Conservation (phyloP, 2,888 invertebrate genomes). For the Andrena haemorrhoa region DNA sequence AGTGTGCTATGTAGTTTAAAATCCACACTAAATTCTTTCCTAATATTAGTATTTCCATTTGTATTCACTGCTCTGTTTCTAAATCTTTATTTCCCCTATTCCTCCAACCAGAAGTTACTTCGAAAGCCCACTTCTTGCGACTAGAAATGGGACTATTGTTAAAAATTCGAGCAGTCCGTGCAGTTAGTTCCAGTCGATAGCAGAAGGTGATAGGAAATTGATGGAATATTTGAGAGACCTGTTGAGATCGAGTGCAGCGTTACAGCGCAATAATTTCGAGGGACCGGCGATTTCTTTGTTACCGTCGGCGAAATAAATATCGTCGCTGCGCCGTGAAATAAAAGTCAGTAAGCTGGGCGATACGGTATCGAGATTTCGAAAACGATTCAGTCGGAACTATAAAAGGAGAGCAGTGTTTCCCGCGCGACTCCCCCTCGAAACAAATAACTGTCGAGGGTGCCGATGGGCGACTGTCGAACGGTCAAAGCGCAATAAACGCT, state of each 20-base stretch:
- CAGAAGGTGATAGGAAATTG: constrained; percentile 1
- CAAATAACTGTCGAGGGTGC: constrained; percentile 73
- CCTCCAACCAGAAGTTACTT: too few species aligned
- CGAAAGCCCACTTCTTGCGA: too few species aligned
- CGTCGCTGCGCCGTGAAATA: constrained; percentile 1
- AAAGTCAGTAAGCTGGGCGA: constrained; percentile 28
- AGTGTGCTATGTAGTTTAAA: too few species aligned
- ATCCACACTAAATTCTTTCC: too few species aligned
- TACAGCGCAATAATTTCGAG: background rate
- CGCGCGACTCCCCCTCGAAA: constrained; percentile 51
- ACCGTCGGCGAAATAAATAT: constrained; percentile 15
- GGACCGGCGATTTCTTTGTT: background rate
- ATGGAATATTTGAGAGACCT: background rate
- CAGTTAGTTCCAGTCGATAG: too few species aligned
- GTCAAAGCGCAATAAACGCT: constrained; percentile 74
- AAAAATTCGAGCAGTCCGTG: too few species aligned
- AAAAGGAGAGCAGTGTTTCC: constrained; percentile 39
- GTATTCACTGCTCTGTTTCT: too few species aligned
- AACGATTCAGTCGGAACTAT: constrained; percentile 31
- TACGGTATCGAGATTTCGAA: constrained; percentile 42
- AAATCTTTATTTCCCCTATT: too few species aligned
- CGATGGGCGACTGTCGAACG: constrained; percentile 67
- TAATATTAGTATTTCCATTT: too few species aligned
- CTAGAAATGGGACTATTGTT: too few species aligned
- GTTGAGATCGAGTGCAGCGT: background rate